Base-by-base conservation (phyloP, 2,888 invertebrate genomes). In the Lepetodrilus schrolli region DNA sequence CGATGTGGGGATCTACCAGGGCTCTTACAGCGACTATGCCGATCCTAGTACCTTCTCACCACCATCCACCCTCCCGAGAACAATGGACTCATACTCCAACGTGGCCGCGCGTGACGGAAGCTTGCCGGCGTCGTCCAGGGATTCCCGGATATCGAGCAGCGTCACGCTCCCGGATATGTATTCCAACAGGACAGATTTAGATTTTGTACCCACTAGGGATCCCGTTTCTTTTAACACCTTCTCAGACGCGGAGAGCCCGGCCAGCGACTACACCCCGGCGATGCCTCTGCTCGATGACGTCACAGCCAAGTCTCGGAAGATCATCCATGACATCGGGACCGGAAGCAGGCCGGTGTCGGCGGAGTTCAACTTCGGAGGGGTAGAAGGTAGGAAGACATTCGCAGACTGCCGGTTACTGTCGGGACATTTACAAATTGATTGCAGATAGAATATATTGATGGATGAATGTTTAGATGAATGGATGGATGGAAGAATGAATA, bases 241-340 rank as follows among this genome's bases (percentile, higher is more conserved):
- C 66, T 90, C 90, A 8, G 91, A 91, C 66, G 83, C 84, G 0
- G 86, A 85, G 30, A 88, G 85, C 74, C 85, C 86, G 3, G 84
- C 86, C 4, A 79, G 79, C 75, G 85, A 84, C 72, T 84, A 89
- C 87, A 90, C 91, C 4, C 92, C 92, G 13, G 92, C 93, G 20
- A 93, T 93, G 93, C 93, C 92, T 20, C 88, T 93, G 58, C 90
- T 93, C 74, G 92, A 92, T 51, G 93, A 93, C 86, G 92, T 93
- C 90, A 92, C 92, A 47, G 92, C 92, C 49, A 89, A 92, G 71
- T 93, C 93, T 30, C 87, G 93, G 75, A 92, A 92, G 74, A 87
- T 88, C 38, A 83, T 90, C 51, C 87, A 89, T 38, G 87, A 86
- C 68, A 87, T 87, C 50, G 87, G 88, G 48, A 83, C 83, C 69